These are phyloP conservation scores for Rhorus exstirpatorius DNA, from an alignment of 2,888 invertebrate species.

Conservation along the genomic window DNA sequence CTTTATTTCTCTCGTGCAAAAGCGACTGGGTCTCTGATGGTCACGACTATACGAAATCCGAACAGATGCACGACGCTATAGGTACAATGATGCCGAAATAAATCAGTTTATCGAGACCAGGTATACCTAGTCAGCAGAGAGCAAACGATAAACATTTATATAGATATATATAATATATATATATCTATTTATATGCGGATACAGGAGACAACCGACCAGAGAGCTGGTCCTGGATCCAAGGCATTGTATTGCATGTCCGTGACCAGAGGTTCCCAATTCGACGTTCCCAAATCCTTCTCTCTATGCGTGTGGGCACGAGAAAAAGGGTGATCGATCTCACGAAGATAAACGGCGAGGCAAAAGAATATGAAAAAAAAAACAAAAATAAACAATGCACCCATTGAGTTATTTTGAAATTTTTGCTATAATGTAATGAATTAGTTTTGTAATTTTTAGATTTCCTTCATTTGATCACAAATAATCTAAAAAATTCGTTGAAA, in stretches of 20 bases:
- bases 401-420: not conserved
- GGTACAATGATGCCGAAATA: conserved; percentile 84
- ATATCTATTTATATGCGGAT: conserved; percentile 16
- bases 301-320: conserved; percentile 14
- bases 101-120: conserved; percentile 84
- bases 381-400: not conserved
- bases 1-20: conserved; percentile 11
- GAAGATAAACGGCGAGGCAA: conserved; percentile 7
- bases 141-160: conserved; percentile 17
- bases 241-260: conserved; percentile 80
- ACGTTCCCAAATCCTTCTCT: conserved; percentile 14
- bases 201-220: conserved; percentile 73
- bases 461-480: no score
- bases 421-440: not conserved
- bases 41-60: conserved; percentile 76
- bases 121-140: conserved; percentile 63
- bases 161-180: not conserved
- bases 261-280: conserved; percentile 82
- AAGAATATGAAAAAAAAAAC: conserved; percentile 21
- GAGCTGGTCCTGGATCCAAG: conserved; percentile 77
- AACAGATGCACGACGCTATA: conserved; percentile 81
- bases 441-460: no score
- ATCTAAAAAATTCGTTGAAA: no score
- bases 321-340: conserved; percentile 13
- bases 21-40: conserved; percentile 38